Evolutionary conservation across 2,113 vertebrate species (phyloP).

Genomic region (Aldabrachelys gigantea): DNA sequence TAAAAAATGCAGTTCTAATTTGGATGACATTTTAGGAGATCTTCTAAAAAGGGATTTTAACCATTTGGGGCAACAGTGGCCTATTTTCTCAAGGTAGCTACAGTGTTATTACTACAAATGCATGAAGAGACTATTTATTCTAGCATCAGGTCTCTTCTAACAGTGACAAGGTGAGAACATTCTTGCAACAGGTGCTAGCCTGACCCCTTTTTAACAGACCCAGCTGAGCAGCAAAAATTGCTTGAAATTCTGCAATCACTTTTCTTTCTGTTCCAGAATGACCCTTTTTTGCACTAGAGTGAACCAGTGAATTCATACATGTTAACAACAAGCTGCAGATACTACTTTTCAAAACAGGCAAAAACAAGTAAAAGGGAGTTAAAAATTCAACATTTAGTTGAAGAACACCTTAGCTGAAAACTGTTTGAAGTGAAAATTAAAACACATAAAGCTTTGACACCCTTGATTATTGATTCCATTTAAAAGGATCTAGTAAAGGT

Average conservation of each 20-base stretch:
- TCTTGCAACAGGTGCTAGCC: slow-evolving; percentile 66
- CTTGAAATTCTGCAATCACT: slow-evolving; percentile 86
- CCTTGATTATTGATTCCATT: slow-evolving; percentile 14
- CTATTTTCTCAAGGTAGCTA: neutral
- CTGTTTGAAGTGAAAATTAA: slow-evolving; percentile 27
- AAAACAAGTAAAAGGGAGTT: slow-evolving; percentile 33
- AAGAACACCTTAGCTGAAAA: slow-evolving; percentile 37
- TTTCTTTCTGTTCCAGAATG: slow-evolving; percentile 84
- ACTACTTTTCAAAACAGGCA: slow-evolving; percentile 74
- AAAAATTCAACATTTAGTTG: slow-evolving; percentile 25
- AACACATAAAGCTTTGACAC: neutral
- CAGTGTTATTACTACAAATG: slow-evolving; percentile 7
- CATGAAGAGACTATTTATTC: slow-evolving; percentile 60
- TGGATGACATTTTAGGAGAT: neutral
- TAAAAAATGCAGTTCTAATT: neutral
- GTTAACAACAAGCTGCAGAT: slow-evolving; percentile 83
- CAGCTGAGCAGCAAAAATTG: slow-evolving; percentile 77
- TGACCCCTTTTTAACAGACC: slow-evolving; percentile 78
- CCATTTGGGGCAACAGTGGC: neutral
- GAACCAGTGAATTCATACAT: slow-evolving; percentile 88
- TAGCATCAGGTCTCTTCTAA: slow-evolving; percentile 72
- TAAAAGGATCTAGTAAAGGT: neutral
- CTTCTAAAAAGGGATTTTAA: slow-evolving; percentile 8
- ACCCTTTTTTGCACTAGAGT: slow-evolving; percentile 84
- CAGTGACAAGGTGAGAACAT: slow-evolving; percentile 77